Percentiles rank a stretch among this genome's conserved stretches.
Conservation (phyloP, 1,140 invertebrate species). For the Trachelipus rathkii region DNA sequence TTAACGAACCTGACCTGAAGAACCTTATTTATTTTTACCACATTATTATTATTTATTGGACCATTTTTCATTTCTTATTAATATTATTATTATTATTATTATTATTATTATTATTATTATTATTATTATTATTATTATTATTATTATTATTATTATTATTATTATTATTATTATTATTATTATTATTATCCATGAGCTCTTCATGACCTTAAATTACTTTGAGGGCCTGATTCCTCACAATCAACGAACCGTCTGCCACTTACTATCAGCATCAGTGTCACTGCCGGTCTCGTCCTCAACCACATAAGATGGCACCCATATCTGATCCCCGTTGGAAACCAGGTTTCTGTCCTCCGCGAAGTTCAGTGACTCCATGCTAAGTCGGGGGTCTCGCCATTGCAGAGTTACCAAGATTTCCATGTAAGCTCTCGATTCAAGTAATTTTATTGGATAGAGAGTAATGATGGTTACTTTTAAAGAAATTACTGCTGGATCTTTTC, state of each 20-base stretch:
- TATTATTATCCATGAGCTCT: not conserved
- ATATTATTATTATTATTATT: not conserved
- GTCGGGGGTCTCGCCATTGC: constrained; percentile 34
- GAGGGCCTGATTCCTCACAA: constrained; percentile 36
- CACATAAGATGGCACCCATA: constrained; percentile 34
- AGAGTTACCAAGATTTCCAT: constrained; percentile 29
- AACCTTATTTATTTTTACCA: too few species aligned
- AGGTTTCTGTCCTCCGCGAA: constrained; percentile 39
- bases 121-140: not conserved
- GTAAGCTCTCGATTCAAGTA: constrained; percentile 31
- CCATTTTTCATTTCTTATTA: too few species aligned
- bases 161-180: not conserved
- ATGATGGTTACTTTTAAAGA: constrained; percentile 30
- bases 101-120: not conserved
- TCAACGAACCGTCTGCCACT: constrained; percentile 36
- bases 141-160: not conserved
- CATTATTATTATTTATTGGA: too few species aligned
- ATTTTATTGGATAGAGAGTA: constrained; percentile 38
- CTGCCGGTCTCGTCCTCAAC: constrained; percentile 36
- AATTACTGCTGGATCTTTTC: constrained; percentile 33
- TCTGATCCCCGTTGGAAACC: constrained; percentile 26
- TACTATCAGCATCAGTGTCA: constrained; percentile 29
- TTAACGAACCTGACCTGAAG: too few species aligned
- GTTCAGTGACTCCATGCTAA: constrained; percentile 41
- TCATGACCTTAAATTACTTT: too few species aligned